Evolutionary conservation across 2,888 invertebrate species (phyloP).

Genomic region (Anodontia alba): DNA sequence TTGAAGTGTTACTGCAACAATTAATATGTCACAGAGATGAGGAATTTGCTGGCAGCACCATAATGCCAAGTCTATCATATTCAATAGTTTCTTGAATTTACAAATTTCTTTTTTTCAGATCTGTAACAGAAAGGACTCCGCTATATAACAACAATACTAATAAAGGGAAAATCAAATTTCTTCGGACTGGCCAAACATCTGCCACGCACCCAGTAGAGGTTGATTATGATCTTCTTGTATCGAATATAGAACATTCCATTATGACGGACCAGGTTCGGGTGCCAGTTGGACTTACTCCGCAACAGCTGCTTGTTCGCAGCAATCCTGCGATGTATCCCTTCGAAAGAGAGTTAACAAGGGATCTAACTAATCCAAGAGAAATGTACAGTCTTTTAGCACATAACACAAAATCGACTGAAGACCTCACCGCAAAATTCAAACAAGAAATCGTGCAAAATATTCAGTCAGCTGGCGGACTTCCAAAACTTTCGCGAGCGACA

Average conservation of each 20-base stretch:
- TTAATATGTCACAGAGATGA: background rate
- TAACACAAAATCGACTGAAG: slow-evolving; percentile 56
- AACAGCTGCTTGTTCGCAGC: slow-evolving; percentile 59
- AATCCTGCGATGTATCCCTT: slow-evolving; percentile 17
- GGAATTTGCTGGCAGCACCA: too few relatives aligned
- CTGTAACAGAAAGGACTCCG: background rate
- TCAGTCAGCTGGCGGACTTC: slow-evolving; percentile 47
- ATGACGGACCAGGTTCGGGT: slow-evolving; percentile 44
- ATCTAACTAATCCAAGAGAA: slow-evolving; percentile 50
- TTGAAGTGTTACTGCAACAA: background rate
- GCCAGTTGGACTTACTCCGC: slow-evolving; percentile 60
- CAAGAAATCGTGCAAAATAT: slow-evolving; percentile 42
- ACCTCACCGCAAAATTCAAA: slow-evolving; percentile 49
- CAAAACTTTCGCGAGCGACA: slow-evolving; percentile 50
- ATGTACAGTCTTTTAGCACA: slow-evolving; percentile 64
- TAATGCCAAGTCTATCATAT: too few relatives aligned
- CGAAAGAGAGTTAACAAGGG: background rate
- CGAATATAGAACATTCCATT: slow-evolving; percentile 60
- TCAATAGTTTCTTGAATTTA: background rate
- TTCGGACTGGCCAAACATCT: background rate
- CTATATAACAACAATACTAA: background rate
- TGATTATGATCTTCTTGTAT: slow-evolving; percentile 65
- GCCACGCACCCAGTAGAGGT: slow-evolving; percentile 5
- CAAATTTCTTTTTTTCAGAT: background rate
- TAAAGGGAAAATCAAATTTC: background rate